These are phyloP conservation scores for Calephelis nemesis DNA, from an alignment of 1,140 invertebrate species.

Conservation along the genomic window DNA sequence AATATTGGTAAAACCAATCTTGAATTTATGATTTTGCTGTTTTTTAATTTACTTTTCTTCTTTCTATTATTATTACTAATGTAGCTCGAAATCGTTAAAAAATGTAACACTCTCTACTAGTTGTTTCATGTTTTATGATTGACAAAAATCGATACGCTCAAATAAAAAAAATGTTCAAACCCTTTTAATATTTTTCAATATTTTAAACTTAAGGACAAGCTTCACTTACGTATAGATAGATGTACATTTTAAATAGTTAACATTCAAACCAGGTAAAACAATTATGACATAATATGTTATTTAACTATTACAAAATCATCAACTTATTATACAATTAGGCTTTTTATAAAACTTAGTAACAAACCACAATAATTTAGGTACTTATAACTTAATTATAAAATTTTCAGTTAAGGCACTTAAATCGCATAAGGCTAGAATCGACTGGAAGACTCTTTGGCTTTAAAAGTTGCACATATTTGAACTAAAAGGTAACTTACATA, in stretches of 20 bases:
- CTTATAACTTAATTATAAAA: slow-evolving; percentile 40
- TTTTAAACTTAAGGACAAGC: not conserved
- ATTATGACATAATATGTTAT: slow-evolving; percentile 6
- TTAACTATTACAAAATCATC: slow-evolving; percentile 10
- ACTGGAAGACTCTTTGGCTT: slow-evolving; percentile 73
- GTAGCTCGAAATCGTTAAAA: too few species aligned
- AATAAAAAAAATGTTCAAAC: slow-evolving; percentile 6
- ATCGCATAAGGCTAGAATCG: slow-evolving; percentile 61
- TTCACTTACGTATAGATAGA: slow-evolving; percentile 3
- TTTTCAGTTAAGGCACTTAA: slow-evolving; percentile 65
- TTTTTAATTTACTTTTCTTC: too few species aligned
- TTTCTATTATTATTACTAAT: too few species aligned
- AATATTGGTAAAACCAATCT: too few species aligned
- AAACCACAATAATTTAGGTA: slow-evolving; percentile 44
- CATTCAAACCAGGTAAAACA: slow-evolving; percentile 15
- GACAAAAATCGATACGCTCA: not conserved
- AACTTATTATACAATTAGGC: slow-evolving; percentile 3
- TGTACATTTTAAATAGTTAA: slow-evolving; percentile 9
- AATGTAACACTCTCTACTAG: too few species aligned
- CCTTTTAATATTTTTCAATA: not conserved
- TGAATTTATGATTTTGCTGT: too few species aligned
- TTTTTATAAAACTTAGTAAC: slow-evolving; percentile 32
- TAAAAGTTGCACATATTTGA: slow-evolving; percentile 69
- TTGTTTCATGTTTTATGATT: not conserved
- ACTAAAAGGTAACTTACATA: slow-evolving; percentile 74